phyloP scores from a whole-genome alignment of 2,113 vertebrate species.

The Glareola pratincola region DNA sequence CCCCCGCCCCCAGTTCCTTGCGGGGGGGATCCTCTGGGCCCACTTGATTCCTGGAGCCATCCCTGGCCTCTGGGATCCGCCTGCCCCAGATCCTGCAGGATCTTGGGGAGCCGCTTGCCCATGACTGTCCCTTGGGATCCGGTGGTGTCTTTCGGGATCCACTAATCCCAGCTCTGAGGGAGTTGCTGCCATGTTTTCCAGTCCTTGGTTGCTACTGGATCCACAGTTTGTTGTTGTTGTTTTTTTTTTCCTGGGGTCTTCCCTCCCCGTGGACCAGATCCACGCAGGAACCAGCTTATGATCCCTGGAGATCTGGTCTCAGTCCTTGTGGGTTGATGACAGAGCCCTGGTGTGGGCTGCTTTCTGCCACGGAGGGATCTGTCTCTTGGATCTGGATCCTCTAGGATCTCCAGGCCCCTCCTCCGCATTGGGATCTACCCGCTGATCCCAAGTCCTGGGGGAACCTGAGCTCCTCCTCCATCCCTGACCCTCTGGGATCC shows the following conservation, averaged over 20 bases:
- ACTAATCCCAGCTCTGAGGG: neutral
- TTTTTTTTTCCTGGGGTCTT: neutral
- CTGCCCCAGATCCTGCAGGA: neutral
- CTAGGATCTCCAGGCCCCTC: neutral
- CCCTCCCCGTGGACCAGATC: neutral
- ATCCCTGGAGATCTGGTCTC: neutral
- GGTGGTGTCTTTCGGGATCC: neutral
- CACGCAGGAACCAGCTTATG: accelerated
- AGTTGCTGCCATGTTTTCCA: neutral
- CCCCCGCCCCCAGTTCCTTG: neutral
- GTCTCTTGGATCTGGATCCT: neutral
- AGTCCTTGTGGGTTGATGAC: neutral
- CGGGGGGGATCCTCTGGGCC: neutral
- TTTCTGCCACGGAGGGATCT: neutral
- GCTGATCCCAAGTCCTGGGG: neutral
- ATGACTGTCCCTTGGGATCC: neutral
- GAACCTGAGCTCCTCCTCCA: neutral
- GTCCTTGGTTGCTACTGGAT: neutral
- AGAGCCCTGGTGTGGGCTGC: neutral
- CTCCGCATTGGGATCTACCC: neutral
- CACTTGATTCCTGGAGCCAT: neutral
- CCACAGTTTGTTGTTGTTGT: neutral
- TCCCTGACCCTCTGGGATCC: neutral
- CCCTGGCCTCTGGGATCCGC: neutral
- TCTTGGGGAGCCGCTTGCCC: neutral